A percentile compares a stretch with the other conserved stretches of the same genome.
Conservation (phyloP, 2,113 vertebrate genomes). For the Geococcyx californianus region DNA sequence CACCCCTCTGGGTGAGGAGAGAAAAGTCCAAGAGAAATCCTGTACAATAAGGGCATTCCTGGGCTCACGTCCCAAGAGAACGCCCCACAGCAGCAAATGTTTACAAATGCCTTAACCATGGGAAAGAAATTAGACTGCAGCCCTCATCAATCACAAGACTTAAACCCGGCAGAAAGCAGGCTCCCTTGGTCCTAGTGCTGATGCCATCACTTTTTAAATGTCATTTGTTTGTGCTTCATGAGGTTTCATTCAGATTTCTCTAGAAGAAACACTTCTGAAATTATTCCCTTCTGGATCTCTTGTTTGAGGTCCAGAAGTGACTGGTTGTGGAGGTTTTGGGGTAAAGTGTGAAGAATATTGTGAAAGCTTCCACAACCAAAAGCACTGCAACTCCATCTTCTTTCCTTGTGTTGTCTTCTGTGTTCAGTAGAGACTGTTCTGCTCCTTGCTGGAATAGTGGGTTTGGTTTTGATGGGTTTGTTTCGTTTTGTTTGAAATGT, state of each 20-base stretch:
- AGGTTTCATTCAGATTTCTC: not conserved
- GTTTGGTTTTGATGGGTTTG: not conserved
- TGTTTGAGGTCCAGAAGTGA: not conserved
- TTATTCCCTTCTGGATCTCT: not conserved
- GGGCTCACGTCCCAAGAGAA: not conserved
- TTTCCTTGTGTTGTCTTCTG: not conserved
- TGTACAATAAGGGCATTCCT: not conserved
- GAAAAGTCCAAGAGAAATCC: not conserved
- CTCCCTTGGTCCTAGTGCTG: not conserved
- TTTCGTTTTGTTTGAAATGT: not conserved
- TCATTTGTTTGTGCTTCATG: not conserved
- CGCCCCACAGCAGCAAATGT: not conserved
- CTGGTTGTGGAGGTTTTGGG: not conserved
- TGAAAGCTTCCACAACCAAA: not conserved
- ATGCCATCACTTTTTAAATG: not conserved
- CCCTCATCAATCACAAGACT: not conserved
- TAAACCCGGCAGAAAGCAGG: not conserved
- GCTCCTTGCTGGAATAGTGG: not conserved
- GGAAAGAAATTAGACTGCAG: accelerated
- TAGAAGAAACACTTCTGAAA: not conserved
- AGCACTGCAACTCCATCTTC: not conserved
- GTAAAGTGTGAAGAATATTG: not conserved
- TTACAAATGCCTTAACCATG: not conserved
- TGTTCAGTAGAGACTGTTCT: not conserved
- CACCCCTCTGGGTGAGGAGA: not conserved